Evolutionary conservation across 2,113 vertebrate genomes (phyloP).

Genomic region (Notothenia rossii): DNA sequence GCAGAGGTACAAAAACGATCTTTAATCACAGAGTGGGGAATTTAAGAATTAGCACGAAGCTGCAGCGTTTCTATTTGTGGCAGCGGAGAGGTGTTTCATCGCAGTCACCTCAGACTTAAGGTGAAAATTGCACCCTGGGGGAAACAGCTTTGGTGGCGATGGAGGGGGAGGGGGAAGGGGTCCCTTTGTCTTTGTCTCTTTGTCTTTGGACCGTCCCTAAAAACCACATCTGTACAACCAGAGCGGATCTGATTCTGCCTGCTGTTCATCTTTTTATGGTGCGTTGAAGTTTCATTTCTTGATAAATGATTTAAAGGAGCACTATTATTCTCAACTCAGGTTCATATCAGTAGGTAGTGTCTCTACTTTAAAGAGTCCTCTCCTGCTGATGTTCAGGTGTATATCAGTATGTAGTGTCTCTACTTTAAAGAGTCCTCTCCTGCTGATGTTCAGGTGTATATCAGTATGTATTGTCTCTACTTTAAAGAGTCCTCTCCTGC

Average conservation of each 20-base stretch:
- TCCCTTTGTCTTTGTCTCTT: background rate
- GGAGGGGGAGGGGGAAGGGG: background rate
- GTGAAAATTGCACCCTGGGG: conserved; percentile 74
- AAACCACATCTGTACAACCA: conserved; percentile 27
- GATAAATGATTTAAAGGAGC: no score
- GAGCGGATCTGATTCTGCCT: conserved; percentile 3
- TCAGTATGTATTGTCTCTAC: no score
- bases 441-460: no score
- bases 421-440: no score
- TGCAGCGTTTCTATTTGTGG: conserved; percentile 60
- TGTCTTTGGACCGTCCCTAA: conserved; percentile 22
- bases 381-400: no score
- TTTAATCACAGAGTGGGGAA: conserved; percentile 52
- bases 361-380: no score
- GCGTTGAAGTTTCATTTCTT: no score
- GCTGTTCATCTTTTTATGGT: no score
- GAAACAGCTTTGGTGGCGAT: conserved; percentile 31
- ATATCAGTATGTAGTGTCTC: no score
- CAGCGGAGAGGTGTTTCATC: conserved; percentile 47
- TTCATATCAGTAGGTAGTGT: no score
- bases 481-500: no score
- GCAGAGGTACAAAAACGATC: conserved; percentile 15
- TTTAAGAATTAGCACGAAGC: conserved; percentile 50
- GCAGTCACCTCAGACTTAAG: conserved; percentile 62
- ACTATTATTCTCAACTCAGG: no score